phyloP scores from a whole-genome alignment of 2,888 invertebrate species.

The Stenichneumon culpator region DNA sequence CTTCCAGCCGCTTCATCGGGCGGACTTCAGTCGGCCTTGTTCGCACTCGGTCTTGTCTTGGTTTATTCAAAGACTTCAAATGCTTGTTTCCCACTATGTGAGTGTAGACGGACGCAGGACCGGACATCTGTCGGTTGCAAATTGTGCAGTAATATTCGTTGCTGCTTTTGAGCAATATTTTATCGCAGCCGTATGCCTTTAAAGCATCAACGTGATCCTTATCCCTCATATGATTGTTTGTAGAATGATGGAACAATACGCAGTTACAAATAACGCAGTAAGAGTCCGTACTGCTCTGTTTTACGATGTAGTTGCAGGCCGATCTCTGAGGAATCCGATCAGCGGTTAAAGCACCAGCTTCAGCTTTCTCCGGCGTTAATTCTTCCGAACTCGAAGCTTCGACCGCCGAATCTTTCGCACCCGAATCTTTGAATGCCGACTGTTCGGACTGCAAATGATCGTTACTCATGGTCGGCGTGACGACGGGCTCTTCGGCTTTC shows the following conservation, averaged over 20 bases:
- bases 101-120: not conserved
- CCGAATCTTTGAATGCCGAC: not conserved
- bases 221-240: not conserved
- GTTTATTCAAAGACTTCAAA: not conserved
- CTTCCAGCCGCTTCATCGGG: not conserved
- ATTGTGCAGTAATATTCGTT: slow-evolving; percentile 1
- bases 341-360: not conserved
- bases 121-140: not conserved
- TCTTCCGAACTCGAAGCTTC: not conserved
- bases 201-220: slow-evolving; percentile 2
- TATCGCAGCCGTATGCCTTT: not conserved
- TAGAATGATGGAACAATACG: not conserved
- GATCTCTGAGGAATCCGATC: not conserved
- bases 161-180: not conserved
- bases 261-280: slow-evolving; percentile 26
- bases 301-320: slow-evolving; percentile 14
- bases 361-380: not conserved
- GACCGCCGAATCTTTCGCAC: not conserved
- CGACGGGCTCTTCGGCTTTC: not conserved
- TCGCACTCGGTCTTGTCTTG: not conserved
- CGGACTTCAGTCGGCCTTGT: not conserved
- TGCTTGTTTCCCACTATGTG: slow-evolving; percentile 5
- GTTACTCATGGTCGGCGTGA: not conserved
- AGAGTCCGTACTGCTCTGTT: not conserved
- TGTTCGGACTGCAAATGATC: not conserved